Evolutionary conservation across 2,797 vertebrate genomes (phyloP).

Genomic region (Platyrinchus mystaceus): DNA sequence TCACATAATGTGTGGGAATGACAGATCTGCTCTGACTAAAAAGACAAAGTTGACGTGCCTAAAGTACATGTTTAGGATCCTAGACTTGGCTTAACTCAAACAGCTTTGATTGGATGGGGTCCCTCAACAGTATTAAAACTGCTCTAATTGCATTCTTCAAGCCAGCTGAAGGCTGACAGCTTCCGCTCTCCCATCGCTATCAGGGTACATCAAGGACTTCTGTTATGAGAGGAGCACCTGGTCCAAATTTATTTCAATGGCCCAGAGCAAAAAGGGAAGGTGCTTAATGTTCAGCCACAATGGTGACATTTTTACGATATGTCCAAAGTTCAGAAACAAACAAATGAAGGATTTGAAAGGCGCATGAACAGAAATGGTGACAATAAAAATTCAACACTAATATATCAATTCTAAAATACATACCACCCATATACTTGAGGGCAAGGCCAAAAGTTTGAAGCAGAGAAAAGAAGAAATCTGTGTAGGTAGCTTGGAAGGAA

Average conservation of each 20-base stretch:
- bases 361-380: conserved; percentile 79
- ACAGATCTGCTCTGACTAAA: not conserved
- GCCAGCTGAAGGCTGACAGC: conserved; percentile 87
- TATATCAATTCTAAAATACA: conserved; percentile 81
- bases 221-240: conserved; percentile 82
- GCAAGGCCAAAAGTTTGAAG: conserved; percentile 77
- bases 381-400: conserved; percentile 90
- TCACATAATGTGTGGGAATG: not conserved
- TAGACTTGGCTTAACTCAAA: conserved; percentile 68
- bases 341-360: conserved; percentile 89
- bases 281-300: conserved; percentile 92
- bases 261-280: conserved; percentile 86
- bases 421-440: conserved; percentile 80
- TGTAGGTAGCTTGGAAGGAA: not conserved
- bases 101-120: conserved; percentile 76
- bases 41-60: conserved; percentile 29
- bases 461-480: conserved; percentile 35
- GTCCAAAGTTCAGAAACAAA: conserved; percentile 85
- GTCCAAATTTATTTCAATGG: conserved; percentile 86
- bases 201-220: conserved; percentile 85
- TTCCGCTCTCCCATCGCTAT: conserved; percentile 82
- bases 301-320: conserved; percentile 97
- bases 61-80: conserved; percentile 62
- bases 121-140: conserved; percentile 78
- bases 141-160: conserved; percentile 86